Evolutionary conservation across 2,888 invertebrate species (phyloP).

Genomic region (Hydrotaea cyrtoneurina): DNA sequence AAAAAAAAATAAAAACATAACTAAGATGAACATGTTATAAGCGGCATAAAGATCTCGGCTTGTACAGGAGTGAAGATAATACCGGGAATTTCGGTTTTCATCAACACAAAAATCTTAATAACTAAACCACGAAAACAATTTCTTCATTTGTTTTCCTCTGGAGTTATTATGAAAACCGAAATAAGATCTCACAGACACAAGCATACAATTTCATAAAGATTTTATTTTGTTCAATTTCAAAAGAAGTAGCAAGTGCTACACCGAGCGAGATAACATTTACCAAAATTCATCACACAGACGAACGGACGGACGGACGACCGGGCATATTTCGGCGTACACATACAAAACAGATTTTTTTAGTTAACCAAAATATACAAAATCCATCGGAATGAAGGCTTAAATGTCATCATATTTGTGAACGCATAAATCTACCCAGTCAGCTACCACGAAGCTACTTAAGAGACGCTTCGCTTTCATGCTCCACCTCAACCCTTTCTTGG

Average conservation of each 20-base stretch:
- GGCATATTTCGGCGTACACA: conserved; percentile 50
- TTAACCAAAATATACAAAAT: conserved; percentile 2
- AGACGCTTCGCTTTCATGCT: conserved; percentile 11
- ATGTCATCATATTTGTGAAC: conserved; percentile 53
- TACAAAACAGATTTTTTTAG: not conserved
- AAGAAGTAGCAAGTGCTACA: conserved; percentile 65
- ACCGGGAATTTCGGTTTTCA: conserved; percentile 50
- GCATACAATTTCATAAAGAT: conserved; percentile 40
- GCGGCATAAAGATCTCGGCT: conserved; percentile 33
- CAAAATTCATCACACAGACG: not conserved
- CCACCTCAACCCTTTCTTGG: not conserved
- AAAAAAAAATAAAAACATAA: no score
- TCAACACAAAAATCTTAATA: conserved; percentile 48
- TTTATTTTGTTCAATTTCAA: conserved; percentile 36
- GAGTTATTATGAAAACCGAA: conserved; percentile 21
- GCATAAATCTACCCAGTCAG: conserved; percentile 57
- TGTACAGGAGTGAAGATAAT: conserved; percentile 37
- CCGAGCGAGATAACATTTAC: conserved; percentile 6
- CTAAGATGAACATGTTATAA: conserved; percentile 35
- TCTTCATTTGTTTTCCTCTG: conserved; percentile 37
- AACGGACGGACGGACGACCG: conserved; percentile 13
- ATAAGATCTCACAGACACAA: conserved; percentile 48
- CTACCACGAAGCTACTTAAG: conserved; percentile 44
- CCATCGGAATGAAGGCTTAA: conserved; percentile 34
- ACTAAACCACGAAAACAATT: conserved; percentile 33